Conservation (phyloP, 2,888 invertebrate genomes). For the Reticulitermes lucifugus region DNA sequence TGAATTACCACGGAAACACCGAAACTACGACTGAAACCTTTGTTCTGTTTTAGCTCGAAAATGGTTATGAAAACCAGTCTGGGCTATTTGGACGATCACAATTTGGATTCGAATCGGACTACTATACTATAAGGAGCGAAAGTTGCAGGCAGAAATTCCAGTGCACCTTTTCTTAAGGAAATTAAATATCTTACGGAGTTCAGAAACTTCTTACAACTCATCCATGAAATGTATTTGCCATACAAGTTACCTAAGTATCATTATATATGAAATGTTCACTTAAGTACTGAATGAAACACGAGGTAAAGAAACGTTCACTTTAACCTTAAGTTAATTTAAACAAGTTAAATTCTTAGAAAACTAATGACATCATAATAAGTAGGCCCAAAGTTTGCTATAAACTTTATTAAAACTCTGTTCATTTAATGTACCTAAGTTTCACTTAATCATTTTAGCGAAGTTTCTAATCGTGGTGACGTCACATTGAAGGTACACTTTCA, state of each 20-base stretch:
- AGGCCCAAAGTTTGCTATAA: conserved; percentile 1
- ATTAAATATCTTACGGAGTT: too few species aligned
- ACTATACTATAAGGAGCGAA: too few species aligned
- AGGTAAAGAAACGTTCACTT: background rate
- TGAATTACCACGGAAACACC: too few species aligned
- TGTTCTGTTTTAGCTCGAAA: too few species aligned
- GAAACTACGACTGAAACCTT: too few species aligned
- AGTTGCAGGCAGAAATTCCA: too few species aligned
- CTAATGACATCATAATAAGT: background rate
- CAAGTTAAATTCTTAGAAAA: background rate
- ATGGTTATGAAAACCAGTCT: too few species aligned
- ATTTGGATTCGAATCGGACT: too few species aligned
- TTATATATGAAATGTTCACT: background rate
- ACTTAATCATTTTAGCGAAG: conserved; percentile 22
- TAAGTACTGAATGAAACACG: background rate
- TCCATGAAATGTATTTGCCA: background rate
- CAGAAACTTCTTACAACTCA: too few species aligned
- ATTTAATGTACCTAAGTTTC: background rate
- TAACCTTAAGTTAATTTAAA: conserved; percentile 1
- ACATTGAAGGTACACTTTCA: background rate
- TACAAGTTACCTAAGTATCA: background rate
- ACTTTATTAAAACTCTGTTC: conserved; percentile 11
- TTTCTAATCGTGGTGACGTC: background rate
- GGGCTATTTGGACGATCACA: too few species aligned
- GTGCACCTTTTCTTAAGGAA: too few species aligned